Percentiles rank a stretch among this genome's conserved stretches.
phyloP scores from a whole-genome alignment of 1,140 invertebrate species.

The Pseudomyrmex dendroicus region DNA sequence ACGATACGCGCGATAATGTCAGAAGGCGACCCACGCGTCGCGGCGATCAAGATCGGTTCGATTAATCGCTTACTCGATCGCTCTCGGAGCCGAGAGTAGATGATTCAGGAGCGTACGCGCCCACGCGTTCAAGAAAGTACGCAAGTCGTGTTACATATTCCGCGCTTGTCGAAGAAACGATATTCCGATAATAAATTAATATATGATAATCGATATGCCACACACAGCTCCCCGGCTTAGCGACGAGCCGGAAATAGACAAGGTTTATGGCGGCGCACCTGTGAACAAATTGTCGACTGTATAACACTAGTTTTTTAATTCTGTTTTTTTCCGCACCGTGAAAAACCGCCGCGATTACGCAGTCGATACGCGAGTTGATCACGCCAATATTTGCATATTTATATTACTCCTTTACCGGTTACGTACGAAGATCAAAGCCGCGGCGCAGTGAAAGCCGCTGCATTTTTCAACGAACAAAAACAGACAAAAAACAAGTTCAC shows the following conservation, averaged over 20 bases:
- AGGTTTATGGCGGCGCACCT: constrained; percentile 32
- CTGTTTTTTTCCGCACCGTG: neutral
- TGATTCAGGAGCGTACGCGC: constrained; percentile 53
- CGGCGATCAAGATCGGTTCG: constrained; percentile 66
- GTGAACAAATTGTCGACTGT: constrained; percentile 11
- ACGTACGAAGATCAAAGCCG: constrained; percentile 37
- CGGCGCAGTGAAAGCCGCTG: constrained; percentile 31
- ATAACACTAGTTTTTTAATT: neutral
- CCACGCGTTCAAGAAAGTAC: constrained; percentile 55
- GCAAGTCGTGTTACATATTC: constrained; percentile 12
- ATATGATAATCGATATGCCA: constrained; percentile 61
- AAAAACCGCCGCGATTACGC: constrained; percentile 28
- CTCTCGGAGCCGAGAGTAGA: constrained; percentile 15
- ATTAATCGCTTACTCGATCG: constrained; percentile 71
- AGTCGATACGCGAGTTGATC: constrained; percentile 31
- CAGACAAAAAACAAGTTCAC: neutral
- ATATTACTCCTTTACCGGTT: constrained; percentile 3
- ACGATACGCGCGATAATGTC: constrained; percentile 51
- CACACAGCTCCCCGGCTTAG: neutral
- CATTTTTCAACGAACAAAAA: constrained; percentile 11
- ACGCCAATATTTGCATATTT: constrained; percentile 42
- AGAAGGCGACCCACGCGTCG: constrained; percentile 52
- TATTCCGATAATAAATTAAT: constrained; percentile 61
- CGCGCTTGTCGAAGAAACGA: constrained; percentile 7
- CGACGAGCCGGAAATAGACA: constrained; percentile 24